Evolutionary conservation across 1,140 invertebrate genomes (phyloP), one percentile per base, ranked within the genome.

Genomic region (Drosophila elegans): DNA sequence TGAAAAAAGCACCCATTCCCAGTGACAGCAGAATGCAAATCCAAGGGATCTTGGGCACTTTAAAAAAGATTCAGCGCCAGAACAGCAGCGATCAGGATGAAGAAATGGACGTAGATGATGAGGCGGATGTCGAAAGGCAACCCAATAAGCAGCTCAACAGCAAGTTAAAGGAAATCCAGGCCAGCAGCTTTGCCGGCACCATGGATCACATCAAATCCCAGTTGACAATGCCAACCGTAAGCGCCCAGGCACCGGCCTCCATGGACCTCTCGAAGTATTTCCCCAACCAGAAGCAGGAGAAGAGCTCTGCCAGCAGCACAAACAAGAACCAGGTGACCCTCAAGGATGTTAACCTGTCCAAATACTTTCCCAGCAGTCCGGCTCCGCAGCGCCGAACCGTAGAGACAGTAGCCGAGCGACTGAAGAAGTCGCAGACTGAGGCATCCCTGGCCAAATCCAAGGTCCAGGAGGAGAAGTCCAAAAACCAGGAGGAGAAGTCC

Each of bases 261-360:
- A 83, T 91, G 9, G 88, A 92, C 77, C 59, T 92, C 0, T 88
- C 92, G 25, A 92, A 92, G 57, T 92, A 92, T 45, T 92, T 92
- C 75, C 91, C 91, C 27, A 89, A 91, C 53, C 90, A 90, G 41
- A 91, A 92, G 62, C 72, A 69, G 13, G 80, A 91, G 44, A 92
- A 91, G 54, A 74, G 69, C 36, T 49, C 60, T 27, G n/a, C 88
- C 0, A 72, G 49, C 16, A 83, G 78, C 3, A 81, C 76, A 2
- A 92, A 92, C 67, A 92, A 92, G 62, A 90, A 82, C 54, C 91
- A 92, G 32, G 91, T 92, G 52, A 90, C 85, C 7, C 41, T 92
- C 0, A 92, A 92, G 34, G 91, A 92, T 56, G 88, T 92, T 0
- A 89, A 92, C 71, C 45, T 92, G n/a, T 74, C 81, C 6, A 92